phyloP scores from a whole-genome alignment of 1,140 invertebrate species.

The Drosophila mayri region DNA sequence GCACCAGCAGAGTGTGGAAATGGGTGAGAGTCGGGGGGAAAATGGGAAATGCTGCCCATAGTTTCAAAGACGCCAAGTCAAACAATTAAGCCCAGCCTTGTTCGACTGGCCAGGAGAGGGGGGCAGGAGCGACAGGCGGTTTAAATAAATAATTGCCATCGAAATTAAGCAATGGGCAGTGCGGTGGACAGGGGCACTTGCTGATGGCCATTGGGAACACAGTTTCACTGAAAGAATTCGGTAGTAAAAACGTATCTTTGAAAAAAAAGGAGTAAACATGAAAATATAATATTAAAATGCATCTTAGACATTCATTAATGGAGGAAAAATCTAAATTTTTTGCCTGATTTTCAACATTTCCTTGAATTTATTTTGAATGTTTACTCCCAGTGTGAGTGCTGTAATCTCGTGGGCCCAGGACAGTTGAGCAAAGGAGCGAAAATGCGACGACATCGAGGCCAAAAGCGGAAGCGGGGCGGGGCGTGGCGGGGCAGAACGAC shows the following conservation, averaged over 20 bases:
- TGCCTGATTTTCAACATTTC: too few relatives aligned
- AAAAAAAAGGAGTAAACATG: neutral
- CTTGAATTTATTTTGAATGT: neutral
- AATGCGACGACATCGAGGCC: slow-evolving; percentile 24
- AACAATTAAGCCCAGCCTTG: slow-evolving; percentile 72
- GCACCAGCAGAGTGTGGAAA: slow-evolving; percentile 33
- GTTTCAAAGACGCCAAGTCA: slow-evolving; percentile 73
- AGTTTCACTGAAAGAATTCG: neutral
- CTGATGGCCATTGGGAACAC: slow-evolving; percentile 9
- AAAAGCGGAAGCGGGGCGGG: slow-evolving; percentile 8
- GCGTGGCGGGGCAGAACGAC: neutral
- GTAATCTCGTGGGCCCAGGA: slow-evolving; percentile 54
- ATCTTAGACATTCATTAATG: too few relatives aligned
- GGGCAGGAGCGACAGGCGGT: slow-evolving; percentile 58
- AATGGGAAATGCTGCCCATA: slow-evolving; percentile 42
- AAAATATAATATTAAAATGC: neutral
- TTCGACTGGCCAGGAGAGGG: slow-evolving; percentile 44
- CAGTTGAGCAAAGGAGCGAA: slow-evolving; percentile 15
- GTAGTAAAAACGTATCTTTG: neutral
- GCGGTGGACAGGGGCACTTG: slow-evolving; percentile 3
- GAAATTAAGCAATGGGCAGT: slow-evolving; percentile 72
- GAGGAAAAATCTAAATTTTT: neutral
- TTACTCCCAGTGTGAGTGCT: slow-evolving; percentile 26
- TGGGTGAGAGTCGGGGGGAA: slow-evolving; percentile 6
- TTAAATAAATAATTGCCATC: slow-evolving; percentile 82